Evolutionary conservation across 2,797 vertebrate genomes (phyloP).

Genomic region (Hypotaenidia philippensis): DNA sequence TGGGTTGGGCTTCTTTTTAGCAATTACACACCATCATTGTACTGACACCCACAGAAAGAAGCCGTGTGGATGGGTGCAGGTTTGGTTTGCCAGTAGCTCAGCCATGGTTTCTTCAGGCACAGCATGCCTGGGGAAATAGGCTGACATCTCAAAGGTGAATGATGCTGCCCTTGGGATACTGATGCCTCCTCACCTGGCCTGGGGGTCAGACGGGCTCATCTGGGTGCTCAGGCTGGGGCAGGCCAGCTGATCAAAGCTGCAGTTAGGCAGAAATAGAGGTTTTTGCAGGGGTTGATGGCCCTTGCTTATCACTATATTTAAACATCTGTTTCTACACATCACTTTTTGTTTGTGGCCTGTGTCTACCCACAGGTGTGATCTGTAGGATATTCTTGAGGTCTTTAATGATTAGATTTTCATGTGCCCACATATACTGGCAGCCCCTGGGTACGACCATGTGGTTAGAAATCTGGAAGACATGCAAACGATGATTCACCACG

Average conservation of each 20-base stretch:
- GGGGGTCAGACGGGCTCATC: neutral
- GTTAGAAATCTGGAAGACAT: neutral
- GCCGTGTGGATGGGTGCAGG: neutral
- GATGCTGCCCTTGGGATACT: neutral
- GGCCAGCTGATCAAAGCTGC: neutral
- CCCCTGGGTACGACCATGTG: neutral
- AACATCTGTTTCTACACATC: neutral
- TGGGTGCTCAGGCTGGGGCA: neutral
- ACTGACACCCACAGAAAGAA: neutral
- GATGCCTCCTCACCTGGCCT: neutral
- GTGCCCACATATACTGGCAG: neutral
- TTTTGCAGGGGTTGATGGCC: neutral
- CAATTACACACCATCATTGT: neutral
- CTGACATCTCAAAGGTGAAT: neutral
- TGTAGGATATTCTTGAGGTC: neutral
- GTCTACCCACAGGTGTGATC: neutral
- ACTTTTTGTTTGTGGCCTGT: neutral
- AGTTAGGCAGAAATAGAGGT: neutral
- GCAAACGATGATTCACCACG: neutral
- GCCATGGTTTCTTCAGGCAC: neutral
- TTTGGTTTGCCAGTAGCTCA: neutral
- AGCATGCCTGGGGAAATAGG: neutral
- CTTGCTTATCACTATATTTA: fast-evolving
- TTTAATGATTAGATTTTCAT: neutral
- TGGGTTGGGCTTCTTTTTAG: neutral